phyloP scores from a whole-genome alignment of 2,797 vertebrate genomes.

The Epinephelus malabaricus region DNA sequence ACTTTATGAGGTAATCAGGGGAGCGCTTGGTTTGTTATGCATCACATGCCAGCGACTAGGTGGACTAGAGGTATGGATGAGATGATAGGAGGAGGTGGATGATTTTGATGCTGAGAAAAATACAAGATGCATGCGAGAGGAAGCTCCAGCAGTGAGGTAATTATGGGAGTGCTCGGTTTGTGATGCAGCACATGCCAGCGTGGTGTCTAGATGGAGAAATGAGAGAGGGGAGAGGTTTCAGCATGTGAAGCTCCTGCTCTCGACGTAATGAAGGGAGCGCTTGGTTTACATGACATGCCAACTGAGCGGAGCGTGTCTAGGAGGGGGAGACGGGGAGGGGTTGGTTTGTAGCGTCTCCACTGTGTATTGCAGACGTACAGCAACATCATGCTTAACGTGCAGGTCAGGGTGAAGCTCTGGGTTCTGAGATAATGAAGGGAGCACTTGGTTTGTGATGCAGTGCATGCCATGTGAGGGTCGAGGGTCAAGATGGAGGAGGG shows the following conservation, averaged over 20 bases:
- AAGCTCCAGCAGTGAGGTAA: no score
- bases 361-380: no score
- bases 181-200: not conserved
- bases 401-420: not conserved
- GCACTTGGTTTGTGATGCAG: constrained; percentile 4
- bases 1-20: not conserved
- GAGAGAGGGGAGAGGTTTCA: not conserved
- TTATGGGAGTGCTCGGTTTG: constrained; percentile 16
- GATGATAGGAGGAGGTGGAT: no score
- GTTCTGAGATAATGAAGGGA: not conserved
- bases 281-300: not conserved
- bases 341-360: no score
- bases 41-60: not conserved
- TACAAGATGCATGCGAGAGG: no score
- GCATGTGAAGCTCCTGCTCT: not conserved
- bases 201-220: not conserved
- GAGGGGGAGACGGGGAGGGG: no score
- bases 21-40: constrained; percentile 13
- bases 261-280: not conserved
- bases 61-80: no score
- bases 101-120: no score
- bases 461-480: not conserved
- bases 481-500: not conserved
- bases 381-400: no score
- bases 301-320: not conserved